A percentile compares a stretch with the other conserved stretches of the same genome.
Evolutionary conservation across 1,140 invertebrate genomes (phyloP).

Genomic region (Ceratina calcarata): DNA sequence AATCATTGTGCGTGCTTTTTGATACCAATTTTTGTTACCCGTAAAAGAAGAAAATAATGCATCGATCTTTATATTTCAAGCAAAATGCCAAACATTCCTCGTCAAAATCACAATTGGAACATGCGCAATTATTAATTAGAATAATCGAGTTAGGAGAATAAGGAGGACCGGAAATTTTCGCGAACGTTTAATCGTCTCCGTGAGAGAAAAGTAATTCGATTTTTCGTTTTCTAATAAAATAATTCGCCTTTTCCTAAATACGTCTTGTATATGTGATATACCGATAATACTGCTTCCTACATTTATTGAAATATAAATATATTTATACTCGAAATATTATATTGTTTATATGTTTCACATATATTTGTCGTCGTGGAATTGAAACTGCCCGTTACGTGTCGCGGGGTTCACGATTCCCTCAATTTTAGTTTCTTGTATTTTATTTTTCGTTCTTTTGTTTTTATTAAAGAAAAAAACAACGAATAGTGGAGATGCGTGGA

Average conservation of each 20-base stretch:
- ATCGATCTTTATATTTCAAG: neutral
- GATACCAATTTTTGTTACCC: no score
- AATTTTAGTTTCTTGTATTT: neutral
- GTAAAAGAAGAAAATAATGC: neutral
- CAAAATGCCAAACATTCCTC: slow-evolving; percentile 35
- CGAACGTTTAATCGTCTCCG: neutral
- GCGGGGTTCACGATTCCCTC: neutral
- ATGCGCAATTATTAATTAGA: slow-evolving; percentile 1
- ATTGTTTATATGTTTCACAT: slow-evolving; percentile 28
- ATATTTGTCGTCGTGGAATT: slow-evolving; percentile 37
- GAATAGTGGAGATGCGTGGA: neutral
- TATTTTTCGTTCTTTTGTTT: neutral
- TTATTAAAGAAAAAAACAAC: neutral
- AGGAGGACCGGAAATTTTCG: neutral
- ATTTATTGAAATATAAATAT: slow-evolving; percentile 24
- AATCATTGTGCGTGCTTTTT: no score
- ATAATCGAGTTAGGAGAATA: neutral
- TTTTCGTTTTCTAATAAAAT: slow-evolving; percentile 26
- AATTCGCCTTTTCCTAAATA: slow-evolving; percentile 23
- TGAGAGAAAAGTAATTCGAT: neutral
- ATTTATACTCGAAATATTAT: slow-evolving; percentile 33
- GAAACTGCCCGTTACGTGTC: slow-evolving; percentile 14
- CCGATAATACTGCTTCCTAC: slow-evolving; percentile 39
- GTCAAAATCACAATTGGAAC: neutral
- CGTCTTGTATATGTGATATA: slow-evolving; percentile 39